Evolutionary conservation across 2,113 vertebrate genomes (phyloP), one percentile per base, ranked within the genome.

Genomic region (Lepus europaeus): DNA sequence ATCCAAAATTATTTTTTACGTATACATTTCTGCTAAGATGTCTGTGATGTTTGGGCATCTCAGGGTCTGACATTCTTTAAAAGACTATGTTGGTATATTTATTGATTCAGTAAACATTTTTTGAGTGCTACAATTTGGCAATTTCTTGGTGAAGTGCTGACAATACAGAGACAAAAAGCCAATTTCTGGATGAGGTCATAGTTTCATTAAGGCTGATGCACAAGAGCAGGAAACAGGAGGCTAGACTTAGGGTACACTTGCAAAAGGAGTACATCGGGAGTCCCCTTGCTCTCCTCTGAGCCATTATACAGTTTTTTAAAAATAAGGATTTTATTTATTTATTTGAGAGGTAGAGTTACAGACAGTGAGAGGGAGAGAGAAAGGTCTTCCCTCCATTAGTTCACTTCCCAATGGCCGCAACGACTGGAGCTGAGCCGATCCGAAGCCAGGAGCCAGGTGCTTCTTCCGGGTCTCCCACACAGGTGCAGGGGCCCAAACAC

Each of bases 21-120:
- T 36, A 4, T 56, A 33, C 13, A 53, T 72, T 89, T 80, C 23
- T 90, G 27, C 94, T 86, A 68, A 45, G 69, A 56, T 79, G 4
- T 74, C 3, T 33, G 20, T 83, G 51, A n/a, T 61, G 9, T 66
- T 39, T 89, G 36, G n/a, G 76, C 36, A 13, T 59, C 86, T 77
- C 14, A 69, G 74, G 23, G 11, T 82, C 22, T 89, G 9, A 70
- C 25, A 77, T 51, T 87, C 11, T 79, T 73, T 79, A 25, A 89
- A 92, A 70, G 11, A 69, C 36, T 73, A 1, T 72, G 36, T 49
- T 59, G 78, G 33, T 63, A 83, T 63, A 70, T 66, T 90, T 94
- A 81, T 64, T 93, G 11, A 81, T 80, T 82, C 9, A 78, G 49
- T 86, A 90, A 92, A 81, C 19, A 87, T 73, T 51, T 90, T 29